phyloP scores from a whole-genome alignment of 2,113 vertebrate species.

The Thomomys bottae region DNA sequence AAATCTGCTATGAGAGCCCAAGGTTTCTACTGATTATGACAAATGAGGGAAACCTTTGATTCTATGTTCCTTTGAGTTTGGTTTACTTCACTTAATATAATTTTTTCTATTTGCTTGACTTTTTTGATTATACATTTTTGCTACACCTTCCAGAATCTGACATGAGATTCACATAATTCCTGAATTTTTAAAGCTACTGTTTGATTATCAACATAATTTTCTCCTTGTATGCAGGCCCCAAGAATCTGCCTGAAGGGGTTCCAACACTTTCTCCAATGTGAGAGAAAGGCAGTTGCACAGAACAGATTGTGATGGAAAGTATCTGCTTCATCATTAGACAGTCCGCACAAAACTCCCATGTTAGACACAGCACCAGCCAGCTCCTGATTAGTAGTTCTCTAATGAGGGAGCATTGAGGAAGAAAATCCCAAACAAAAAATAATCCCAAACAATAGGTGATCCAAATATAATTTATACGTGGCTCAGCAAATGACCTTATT shows the following conservation, averaged over 20 bases:
- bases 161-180: neutral
- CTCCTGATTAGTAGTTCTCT: constrained; percentile 64
- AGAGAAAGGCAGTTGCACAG: neutral
- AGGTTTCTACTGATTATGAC: too few relatives aligned
- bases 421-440: constrained; percentile 71
- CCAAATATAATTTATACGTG: constrained; percentile 70
- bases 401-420: constrained; percentile 30
- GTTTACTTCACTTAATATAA: too few relatives aligned
- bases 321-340: neutral
- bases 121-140: too few relatives aligned
- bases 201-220: neutral
- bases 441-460: constrained; percentile 68
- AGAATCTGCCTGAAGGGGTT: neutral
- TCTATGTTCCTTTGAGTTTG: too few relatives aligned
- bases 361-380: neutral
- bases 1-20: too few relatives aligned
- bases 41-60: too few relatives aligned
- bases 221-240: neutral
- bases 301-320: neutral
- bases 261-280: neutral
- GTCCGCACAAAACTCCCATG: constrained; percentile 14
- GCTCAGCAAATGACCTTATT: constrained; percentile 70
- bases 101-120: too few relatives aligned
- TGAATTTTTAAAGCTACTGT: neutral
- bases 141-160: neutral